Conservation (phyloP, 2,113 vertebrate genomes). For the Camelus dromedarius region DNA sequence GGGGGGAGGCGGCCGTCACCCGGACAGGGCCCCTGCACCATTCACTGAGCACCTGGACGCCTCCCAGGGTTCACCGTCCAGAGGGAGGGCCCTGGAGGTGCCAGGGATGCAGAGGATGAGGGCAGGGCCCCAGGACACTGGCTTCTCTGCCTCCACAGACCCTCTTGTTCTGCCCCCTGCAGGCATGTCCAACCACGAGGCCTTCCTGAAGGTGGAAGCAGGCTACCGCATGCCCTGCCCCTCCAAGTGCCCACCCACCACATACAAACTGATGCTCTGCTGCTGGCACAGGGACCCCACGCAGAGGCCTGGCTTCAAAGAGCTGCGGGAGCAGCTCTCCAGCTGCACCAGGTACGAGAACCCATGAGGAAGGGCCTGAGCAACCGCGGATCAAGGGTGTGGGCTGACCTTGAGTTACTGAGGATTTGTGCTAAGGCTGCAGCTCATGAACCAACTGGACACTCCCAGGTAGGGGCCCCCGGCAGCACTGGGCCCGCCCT, state of each 20-base stretch:
- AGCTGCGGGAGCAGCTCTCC: constrained; percentile 78
- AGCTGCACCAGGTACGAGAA: constrained; percentile 77
- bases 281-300: constrained; percentile 86
- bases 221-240: constrained; percentile 89
- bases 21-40: background rate
- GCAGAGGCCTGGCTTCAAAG: constrained; percentile 85
- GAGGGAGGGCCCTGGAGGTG: accelerated
- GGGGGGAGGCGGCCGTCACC: background rate
- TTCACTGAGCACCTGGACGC: too few relatives aligned
- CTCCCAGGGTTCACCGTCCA: background rate
- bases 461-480: too few relatives aligned
- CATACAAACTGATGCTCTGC: constrained; percentile 86
- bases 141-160: background rate
- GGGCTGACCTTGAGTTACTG: accelerated
- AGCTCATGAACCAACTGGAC: background rate
- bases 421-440: background rate
- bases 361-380: background rate
- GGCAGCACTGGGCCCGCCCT: background rate
- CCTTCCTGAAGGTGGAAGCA: constrained; percentile 71
- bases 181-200: constrained; percentile 86
- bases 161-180: accelerated
- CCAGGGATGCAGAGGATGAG: background rate
- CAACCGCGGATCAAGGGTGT: background rate
- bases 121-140: accelerated
- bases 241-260: constrained; percentile 73